Base-by-base conservation (phyloP, 2,113 vertebrate genomes). In the Heterocephalus glaber region DNA sequence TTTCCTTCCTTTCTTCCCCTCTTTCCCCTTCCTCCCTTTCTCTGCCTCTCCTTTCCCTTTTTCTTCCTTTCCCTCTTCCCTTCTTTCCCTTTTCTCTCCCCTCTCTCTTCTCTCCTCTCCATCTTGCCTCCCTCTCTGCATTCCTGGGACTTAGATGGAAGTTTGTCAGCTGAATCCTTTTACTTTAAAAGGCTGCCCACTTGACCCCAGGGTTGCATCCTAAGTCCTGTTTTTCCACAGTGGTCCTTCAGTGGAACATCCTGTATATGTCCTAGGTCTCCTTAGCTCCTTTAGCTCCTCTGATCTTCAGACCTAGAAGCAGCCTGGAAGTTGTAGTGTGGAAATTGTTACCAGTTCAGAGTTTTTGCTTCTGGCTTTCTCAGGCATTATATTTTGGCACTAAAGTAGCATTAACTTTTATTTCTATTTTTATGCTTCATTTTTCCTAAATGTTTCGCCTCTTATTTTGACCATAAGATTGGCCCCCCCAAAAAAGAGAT, bases 361-460 rank as follows among this genome's bases (percentile, higher is more conserved):
- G 47, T 89, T 95, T 28, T 89, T 44, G 4, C 22, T 70, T 92
- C 77, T 93, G 28, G 8, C 65, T 86, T 90, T 74, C 30, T 47
- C 24, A 88, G 52, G 61, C 61, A 11, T 91, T 86, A 81, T 24
- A 47, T 58, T 79, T 94, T 90, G 58, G 52, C 52, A 61, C 35
- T 33, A 35, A 80, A 47, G 30, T 94, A 47, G 28, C 41, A 76
- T 12, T 81, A 68, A 89, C 16, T n/a, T 87, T 90, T 77, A 72
- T 84, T 79, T 87, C 26, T 13, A 38, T 41, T 61, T 41, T 56
- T 58, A 68, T 72, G 22, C 33, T 68, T 66, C 13, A 7, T 61
- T 89, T 28, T 92, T n/a, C 16, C 28, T 38, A 74, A 85, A 89
- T 86, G n/a, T 35, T 63, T 10, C 63, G 33, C n/a, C 28, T 63